phyloP scores from a whole-genome alignment of 37 sponge, comb jelly and placozoan genomes.

The Theonella swinhoei region DNA sequence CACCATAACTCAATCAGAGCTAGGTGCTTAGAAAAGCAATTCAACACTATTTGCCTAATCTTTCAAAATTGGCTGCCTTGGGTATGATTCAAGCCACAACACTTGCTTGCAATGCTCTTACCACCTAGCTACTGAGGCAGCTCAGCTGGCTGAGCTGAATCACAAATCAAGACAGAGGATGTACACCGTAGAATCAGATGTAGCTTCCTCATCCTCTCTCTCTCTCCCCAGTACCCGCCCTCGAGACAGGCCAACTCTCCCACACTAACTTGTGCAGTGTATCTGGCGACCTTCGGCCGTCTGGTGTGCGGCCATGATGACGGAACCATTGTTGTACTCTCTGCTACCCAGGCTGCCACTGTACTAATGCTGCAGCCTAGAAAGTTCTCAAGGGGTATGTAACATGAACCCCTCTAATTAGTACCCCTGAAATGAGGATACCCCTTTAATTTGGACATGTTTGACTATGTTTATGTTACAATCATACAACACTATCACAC shows the following conservation, averaged over 20 bases:
- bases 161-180: too few species aligned
- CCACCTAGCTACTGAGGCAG: too few species aligned
- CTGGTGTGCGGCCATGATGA: constrained; percentile 87
- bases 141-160: too few species aligned
- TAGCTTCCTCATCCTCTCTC: neutral
- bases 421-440: too few species aligned
- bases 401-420: too few species aligned
- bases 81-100: too few species aligned
- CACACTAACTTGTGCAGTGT: constrained; percentile 72
- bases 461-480: too few species aligned
- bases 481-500: too few species aligned
- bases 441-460: too few species aligned
- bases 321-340: constrained; percentile 74
- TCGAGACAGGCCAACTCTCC: constrained; percentile 27
- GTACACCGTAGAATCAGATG: too few species aligned
- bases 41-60: neutral
- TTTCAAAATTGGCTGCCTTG: too few species aligned
- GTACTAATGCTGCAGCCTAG: constrained; percentile 60
- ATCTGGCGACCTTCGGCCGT: constrained; percentile 66
- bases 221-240: constrained; percentile 26
- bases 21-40: neutral
- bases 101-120: too few species aligned
- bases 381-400: constrained; percentile 52
- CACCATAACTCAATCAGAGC: neutral
- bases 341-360: constrained; percentile 76